These are phyloP conservation scores for Otus sunia DNA, from an alignment of 2,113 vertebrate genomes.

Conservation along the genomic window DNA sequence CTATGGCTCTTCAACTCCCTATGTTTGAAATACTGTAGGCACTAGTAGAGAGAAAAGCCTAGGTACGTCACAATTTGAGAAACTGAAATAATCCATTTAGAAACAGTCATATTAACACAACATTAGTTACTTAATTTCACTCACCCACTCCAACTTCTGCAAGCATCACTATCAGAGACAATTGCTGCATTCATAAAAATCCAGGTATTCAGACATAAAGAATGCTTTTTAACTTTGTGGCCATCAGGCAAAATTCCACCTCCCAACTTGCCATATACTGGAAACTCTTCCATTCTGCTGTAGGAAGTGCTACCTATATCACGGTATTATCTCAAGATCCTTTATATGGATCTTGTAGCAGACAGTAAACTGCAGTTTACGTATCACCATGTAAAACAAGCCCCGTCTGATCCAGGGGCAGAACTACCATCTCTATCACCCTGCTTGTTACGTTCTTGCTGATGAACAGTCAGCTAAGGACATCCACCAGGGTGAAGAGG, in stretches of 20 bases:
- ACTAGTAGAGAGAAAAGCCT: neutral
- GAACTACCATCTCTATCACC: neutral
- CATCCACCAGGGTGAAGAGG: neutral
- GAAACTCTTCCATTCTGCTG: neutral
- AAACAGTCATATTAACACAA: neutral
- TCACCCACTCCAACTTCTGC: neutral
- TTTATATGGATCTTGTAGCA: neutral
- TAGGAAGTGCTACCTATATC: neutral
- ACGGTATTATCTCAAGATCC: neutral
- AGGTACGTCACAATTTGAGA: neutral
- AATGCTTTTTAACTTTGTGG: neutral
- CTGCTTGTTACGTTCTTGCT: neutral
- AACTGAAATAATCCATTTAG: neutral
- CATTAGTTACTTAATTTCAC: neutral
- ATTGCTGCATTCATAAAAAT: neutral
- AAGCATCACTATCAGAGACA: neutral
- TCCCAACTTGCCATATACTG: neutral
- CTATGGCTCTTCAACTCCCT: neutral
- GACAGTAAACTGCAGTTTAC: neutral
- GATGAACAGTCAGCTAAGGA: neutral
- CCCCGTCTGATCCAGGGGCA: neutral
- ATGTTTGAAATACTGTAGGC: neutral
- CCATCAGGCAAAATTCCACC: neutral
- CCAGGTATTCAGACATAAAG: neutral
- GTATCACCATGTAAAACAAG: neutral